phyloP scores from a whole-genome alignment of 1,140 invertebrate genomes.

The Drosophila asahinai region DNA sequence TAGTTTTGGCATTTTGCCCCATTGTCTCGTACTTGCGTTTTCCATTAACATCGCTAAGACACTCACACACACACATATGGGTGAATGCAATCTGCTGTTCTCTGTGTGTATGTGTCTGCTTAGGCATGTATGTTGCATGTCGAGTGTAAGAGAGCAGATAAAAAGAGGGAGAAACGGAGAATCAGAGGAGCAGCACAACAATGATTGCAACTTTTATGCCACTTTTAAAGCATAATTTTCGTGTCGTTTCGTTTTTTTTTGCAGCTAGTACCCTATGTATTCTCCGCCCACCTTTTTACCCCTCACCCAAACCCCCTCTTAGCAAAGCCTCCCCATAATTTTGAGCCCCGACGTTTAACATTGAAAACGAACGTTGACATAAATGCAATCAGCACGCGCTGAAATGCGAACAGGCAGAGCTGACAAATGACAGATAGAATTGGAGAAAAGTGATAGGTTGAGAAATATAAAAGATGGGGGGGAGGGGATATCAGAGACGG shows the following conservation, averaged over 20 bases:
- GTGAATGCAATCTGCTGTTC: conserved; percentile 33
- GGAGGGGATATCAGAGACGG: background rate
- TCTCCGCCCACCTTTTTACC: background rate
- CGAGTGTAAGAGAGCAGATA: conserved; percentile 19
- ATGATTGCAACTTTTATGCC: conserved; percentile 55
- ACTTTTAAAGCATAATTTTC: conserved; percentile 75
- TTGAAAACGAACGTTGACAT: conserved; percentile 80
- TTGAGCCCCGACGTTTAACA: conserved; percentile 59
- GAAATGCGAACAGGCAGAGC: conserved; percentile 16
- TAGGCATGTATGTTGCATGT: conserved; percentile 47
- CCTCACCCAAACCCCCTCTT: background rate
- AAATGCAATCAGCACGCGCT: conserved; percentile 78
- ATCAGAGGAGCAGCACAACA: background rate
- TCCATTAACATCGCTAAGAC: conserved; percentile 26
- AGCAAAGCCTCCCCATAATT: background rate
- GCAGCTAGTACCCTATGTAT: conserved; percentile 9
- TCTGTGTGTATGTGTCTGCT: conserved; percentile 10
- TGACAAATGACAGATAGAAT: conserved; percentile 33
- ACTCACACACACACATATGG: conserved; percentile 9
- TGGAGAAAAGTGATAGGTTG: conserved; percentile 2
- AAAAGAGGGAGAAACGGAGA: background rate
- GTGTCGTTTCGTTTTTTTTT: conserved; percentile 26
- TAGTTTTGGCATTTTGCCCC: conserved; percentile 7
- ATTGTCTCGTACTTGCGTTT: conserved; percentile 10
- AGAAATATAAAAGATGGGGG: background rate